These are phyloP conservation scores for Anthoptus insignis DNA, from an alignment of 2,888 invertebrate species.

Conservation along the genomic window DNA sequence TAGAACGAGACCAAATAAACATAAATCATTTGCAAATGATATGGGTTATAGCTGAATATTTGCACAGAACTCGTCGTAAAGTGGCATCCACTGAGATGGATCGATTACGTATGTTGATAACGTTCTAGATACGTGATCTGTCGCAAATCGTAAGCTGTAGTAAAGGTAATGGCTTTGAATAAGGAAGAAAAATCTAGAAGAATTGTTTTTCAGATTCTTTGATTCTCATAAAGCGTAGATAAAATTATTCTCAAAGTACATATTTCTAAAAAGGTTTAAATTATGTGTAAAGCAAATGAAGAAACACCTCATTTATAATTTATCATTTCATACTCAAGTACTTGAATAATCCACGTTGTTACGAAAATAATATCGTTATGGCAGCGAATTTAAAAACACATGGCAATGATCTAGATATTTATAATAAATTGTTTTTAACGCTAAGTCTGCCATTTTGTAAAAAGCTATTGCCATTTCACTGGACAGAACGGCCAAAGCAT, in stretches of 20 bases:
- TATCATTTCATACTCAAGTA: no score
- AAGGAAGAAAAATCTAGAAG: not conserved
- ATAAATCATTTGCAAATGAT: constrained; percentile 34
- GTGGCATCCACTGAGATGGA: constrained; percentile 24
- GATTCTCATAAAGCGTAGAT: no score
- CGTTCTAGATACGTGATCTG: constrained; percentile 2
- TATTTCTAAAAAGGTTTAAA: no score
- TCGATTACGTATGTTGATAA: constrained; percentile 20
- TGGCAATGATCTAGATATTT: not conserved
- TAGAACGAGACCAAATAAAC: constrained; percentile 20
- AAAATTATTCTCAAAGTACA: no score
- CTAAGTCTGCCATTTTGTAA: no score
- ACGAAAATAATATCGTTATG: not conserved
- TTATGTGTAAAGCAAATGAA: no score
- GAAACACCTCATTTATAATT: no score
- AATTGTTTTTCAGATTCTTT: no score
- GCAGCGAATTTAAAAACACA: constrained; percentile 3
- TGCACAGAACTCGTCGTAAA: constrained; percentile 34
- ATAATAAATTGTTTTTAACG: no score
- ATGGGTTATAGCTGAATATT: constrained; percentile 36
- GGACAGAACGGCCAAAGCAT: no score
- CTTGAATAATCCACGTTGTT: not conserved
- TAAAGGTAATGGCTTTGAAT: not conserved
- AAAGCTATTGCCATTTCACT: no score
- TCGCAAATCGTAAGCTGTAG: not conserved